Base-by-base conservation (phyloP, 2,797 vertebrate species). In the Myotis findleyi region DNA sequence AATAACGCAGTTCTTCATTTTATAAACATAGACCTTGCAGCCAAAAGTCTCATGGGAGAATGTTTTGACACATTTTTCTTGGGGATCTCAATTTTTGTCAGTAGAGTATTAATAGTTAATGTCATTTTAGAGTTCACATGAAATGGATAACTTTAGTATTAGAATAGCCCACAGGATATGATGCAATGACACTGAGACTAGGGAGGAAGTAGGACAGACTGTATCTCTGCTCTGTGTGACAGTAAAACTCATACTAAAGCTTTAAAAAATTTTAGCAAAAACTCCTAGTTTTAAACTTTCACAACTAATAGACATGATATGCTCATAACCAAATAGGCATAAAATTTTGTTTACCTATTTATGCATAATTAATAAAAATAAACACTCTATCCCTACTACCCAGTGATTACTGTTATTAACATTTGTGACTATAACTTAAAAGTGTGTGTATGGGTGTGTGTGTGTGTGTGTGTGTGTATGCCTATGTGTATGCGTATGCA, bases 31-130 rank as follows among this genome's bases (percentile, higher is more conserved):
- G 72, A 57, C 27, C 55, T 91, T 82, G 69, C 30, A 82, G 87
- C 49, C 38, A 86, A 76, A 72, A 93, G 30, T 95, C 41, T 88
- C 76, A 12, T 66, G 20, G 47, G 30, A 87, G 64, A 53, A 79
- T 82, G 68, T 92, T 94, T 91, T 80, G 66, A 92, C 68, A 84
- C 59, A 80, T 21, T 87, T 94, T 81, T 85, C 17, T 88, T 87
- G 51, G 55, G 81, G 21, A 84, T 81, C 59, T 33, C 30, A 92
- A 72, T 17, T 92, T 91, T 87, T 90, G 89, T 77, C 81, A 93
- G 55, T 77, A 21, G 64, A 83, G 13, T 75, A 76, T 84, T 87
- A 83, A 75, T 91, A 89, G 44, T 86, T 90, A 76, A 75, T 77
- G 89, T 69, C 21, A 69, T 87, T 96, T 93, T 27, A 36, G 92